phyloP scores from a whole-genome alignment of 1,140 invertebrate species.

The Zaprionus vittiger region DNA sequence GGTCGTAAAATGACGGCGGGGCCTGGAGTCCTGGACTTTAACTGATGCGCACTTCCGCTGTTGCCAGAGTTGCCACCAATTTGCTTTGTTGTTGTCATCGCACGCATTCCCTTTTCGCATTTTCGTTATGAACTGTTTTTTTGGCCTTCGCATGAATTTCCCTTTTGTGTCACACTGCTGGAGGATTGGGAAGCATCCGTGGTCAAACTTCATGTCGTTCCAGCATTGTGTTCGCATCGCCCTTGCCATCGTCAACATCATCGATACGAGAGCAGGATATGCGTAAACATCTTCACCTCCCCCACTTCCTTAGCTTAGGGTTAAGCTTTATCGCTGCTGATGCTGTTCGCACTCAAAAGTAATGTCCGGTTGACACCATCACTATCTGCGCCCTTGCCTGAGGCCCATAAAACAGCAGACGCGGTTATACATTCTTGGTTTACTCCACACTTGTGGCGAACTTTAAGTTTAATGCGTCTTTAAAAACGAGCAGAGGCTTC shows the following conservation, averaged over 20 bases:
- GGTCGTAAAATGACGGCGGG: constrained; percentile 53
- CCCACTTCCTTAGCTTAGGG: neutral
- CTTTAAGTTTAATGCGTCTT: constrained; percentile 19
- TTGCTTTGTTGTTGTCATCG: constrained; percentile 65
- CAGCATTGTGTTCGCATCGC: constrained; percentile 19
- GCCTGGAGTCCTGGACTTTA: constrained; percentile 37
- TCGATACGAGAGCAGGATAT: constrained; percentile 9
- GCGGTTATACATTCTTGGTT: neutral
- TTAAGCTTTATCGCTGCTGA: constrained; percentile 21
- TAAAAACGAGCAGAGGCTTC: neutral
- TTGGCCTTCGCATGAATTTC: neutral
- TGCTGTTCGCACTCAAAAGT: constrained; percentile 37
- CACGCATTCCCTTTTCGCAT: constrained; percentile 46
- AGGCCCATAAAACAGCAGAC: constrained; percentile 23
- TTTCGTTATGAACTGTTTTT: constrained; percentile 31
- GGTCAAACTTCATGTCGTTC: constrained; percentile 14
- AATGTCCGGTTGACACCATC: constrained; percentile 60
- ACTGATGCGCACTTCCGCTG: constrained; percentile 51
- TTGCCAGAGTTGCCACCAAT: constrained; percentile 51
- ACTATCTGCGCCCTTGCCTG: constrained; percentile 1
- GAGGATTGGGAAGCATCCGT: constrained; percentile 4
- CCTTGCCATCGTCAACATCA: constrained; percentile 1
- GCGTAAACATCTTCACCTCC: constrained; percentile 28
- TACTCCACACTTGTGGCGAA: neutral
- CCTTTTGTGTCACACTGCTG: constrained; percentile 25